These are phyloP conservation scores for Drosophila cognata DNA, from an alignment of 2,888 invertebrate genomes.

Conservation along the genomic window DNA sequence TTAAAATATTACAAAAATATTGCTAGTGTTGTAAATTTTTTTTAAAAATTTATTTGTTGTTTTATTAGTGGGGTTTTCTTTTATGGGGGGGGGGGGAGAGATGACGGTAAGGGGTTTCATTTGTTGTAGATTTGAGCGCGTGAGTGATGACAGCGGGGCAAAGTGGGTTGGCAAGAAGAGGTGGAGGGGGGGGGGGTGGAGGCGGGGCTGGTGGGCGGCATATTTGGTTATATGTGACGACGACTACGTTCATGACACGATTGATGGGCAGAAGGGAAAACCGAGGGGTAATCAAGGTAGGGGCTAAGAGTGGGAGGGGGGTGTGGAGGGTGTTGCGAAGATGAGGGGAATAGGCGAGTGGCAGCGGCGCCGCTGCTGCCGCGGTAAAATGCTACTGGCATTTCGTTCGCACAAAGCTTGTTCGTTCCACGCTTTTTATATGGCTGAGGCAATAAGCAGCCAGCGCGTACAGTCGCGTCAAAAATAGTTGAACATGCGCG, in stretches of 20 bases:
- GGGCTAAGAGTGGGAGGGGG: background rate
- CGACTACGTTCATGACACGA: slow-evolving; percentile 43
- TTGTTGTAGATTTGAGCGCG: slow-evolving; percentile 57
- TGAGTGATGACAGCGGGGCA: slow-evolving; percentile 28
- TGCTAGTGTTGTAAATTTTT: slow-evolving; percentile 29
- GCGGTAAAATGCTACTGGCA: slow-evolving; percentile 80
- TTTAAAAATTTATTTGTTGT: slow-evolving; percentile 42
- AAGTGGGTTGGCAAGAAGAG: slow-evolving; percentile 1
- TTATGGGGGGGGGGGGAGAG: background rate
- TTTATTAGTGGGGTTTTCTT: slow-evolving; percentile 12
- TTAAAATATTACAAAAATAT: slow-evolving; percentile 5
- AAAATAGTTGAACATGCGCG: slow-evolving; percentile 78
- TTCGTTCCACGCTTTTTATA: slow-evolving; percentile 77
- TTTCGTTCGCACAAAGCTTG: slow-evolving; percentile 79
- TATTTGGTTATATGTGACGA: slow-evolving; percentile 62
- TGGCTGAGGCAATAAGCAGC: slow-evolving; percentile 69
- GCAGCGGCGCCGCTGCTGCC: slow-evolving; percentile 62
- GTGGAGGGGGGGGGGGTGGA: background rate
- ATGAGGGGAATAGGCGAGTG: slow-evolving; percentile 23
- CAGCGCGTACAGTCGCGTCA: slow-evolving; percentile 75
- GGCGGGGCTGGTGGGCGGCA: slow-evolving; percentile 49
- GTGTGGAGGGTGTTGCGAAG: background rate
- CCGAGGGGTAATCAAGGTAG: slow-evolving; percentile 27
- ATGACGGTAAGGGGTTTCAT: slow-evolving; percentile 19
- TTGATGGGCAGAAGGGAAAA: slow-evolving; percentile 20